Percentiles rank a stretch among this genome's conserved stretches.
phyloP scores from a whole-genome alignment of 2,888 invertebrate genomes.

The Polydesmus complanatus region DNA sequence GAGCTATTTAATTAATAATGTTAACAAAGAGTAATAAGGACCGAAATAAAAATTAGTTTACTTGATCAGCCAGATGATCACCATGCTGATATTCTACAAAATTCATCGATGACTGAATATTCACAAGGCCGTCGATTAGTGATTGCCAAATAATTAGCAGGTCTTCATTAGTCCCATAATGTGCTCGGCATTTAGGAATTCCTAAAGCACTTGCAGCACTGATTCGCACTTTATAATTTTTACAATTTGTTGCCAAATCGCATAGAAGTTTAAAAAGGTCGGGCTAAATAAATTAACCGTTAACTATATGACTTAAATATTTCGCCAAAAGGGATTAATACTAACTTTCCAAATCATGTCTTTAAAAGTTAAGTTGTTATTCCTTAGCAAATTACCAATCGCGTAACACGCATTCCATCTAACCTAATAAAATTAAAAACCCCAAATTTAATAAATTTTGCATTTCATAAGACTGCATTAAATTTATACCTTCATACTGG shows the following conservation, averaged over 20 bases:
- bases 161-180: conserved; percentile 45
- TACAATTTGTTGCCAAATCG: conserved; percentile 52
- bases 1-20: conserved; percentile 21
- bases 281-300: conserved; percentile 34
- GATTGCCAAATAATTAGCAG: conserved; percentile 53
- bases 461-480: not conserved
- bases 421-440: conserved; percentile 36
- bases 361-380: conserved; percentile 33
- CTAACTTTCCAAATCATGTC: conserved; percentile 42
- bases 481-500: conserved; percentile 55
- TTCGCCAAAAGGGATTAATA: no score
- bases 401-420: conserved; percentile 88
- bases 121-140: conserved; percentile 57
- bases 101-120: conserved; percentile 61
- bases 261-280: conserved; percentile 50
- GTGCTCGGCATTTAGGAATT: conserved; percentile 45
- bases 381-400: conserved; percentile 58
- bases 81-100: conserved; percentile 73
- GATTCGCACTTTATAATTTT: conserved; percentile 79
- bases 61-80: conserved; percentile 69
- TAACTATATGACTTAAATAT: no score
- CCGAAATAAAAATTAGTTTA: conserved; percentile 19
- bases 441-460: not conserved
- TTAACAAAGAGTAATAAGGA: not conserved
- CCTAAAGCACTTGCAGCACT: conserved; percentile 63